Evolutionary conservation across 2,113 vertebrate genomes (phyloP), one percentile per base, ranked within the genome.

Genomic region (Ovis aries): DNA sequence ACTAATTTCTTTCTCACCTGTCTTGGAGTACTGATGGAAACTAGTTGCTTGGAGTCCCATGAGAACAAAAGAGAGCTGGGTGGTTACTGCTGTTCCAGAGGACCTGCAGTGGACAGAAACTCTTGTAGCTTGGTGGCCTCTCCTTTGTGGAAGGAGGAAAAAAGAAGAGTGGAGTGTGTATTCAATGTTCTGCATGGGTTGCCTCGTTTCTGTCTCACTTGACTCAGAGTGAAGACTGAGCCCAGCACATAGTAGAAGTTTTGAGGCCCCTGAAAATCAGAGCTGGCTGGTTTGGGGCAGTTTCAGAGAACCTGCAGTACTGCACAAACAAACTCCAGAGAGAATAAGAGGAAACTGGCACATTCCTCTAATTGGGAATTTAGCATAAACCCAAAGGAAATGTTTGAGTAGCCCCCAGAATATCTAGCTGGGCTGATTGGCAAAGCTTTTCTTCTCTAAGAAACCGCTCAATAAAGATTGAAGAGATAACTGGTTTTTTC

Each of bases 61-160:
- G 23, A 82, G 17, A 81, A 45, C 3, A 67, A 48, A 53, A 33
- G 15, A 48, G 7, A 48, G 5, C 10, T 40, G 25, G 55, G 25
- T 2, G 57, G 11, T 74, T 48, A 29, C 45, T 83, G 33, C 27
- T 88, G 10, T 48, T 95, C 36, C 53, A 64, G 31, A 48, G 33
- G 48, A 6, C 15, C 31, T 21, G 55, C 4, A 64, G 10, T 9
- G 3, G 21, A 27, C 1, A 92, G 55, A 86, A 25, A 17, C 36
- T 33, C 14, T 31, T 31, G 6, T 12, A 53, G 14, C 31, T 21
- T 11, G 1, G 8, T n/a, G 27, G 3, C 25, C 53, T 80, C 16
- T 60, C 43, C 8, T 3, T 71, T 12, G 59, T 5, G 3, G 16
- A 19, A 60, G 6, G 3, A 4, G 19, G 3, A 2, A 6, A 31